Evolutionary conservation across 2,888 invertebrate species (phyloP).

Genomic region (Sympetrum striolatum): DNA sequence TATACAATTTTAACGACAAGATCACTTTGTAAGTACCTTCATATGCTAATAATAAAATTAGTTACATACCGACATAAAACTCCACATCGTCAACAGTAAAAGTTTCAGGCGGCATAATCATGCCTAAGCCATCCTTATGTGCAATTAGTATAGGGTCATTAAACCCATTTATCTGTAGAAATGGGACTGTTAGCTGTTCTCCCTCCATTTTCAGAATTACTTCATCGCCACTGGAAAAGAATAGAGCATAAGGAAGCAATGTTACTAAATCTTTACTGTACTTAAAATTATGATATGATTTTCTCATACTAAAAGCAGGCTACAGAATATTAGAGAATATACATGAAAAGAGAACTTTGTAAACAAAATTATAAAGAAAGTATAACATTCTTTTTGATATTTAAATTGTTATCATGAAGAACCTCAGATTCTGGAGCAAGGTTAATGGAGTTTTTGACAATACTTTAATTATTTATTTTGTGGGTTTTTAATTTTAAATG

Average conservation of each 20-base stretch:
- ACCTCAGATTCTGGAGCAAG: too few species aligned
- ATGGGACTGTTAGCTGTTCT: constrained; percentile 67
- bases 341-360: not conserved
- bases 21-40: too few species aligned
- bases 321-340: not conserved
- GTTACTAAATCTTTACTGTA: not conserved
- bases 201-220: constrained; percentile 67
- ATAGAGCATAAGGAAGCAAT: not conserved
- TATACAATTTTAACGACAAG: too few species aligned
- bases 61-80: constrained; percentile 66
- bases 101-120: constrained; percentile 69
- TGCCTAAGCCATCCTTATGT: constrained; percentile 71
- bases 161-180: constrained; percentile 71
- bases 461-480: too few species aligned
- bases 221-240: constrained; percentile 65
- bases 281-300: not conserved
- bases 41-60: too few species aligned
- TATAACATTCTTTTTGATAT: too few species aligned
- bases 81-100: constrained; percentile 73
- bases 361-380: too few species aligned
- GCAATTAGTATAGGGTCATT: constrained; percentile 71
- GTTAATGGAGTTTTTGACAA: too few species aligned
- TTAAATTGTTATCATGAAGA: too few species aligned
- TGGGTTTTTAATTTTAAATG: too few species aligned
- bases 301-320: not conserved